These are phyloP conservation scores for Mus caroli DNA, from an alignment of 2,797 vertebrate genomes.

Conservation along the genomic window DNA sequence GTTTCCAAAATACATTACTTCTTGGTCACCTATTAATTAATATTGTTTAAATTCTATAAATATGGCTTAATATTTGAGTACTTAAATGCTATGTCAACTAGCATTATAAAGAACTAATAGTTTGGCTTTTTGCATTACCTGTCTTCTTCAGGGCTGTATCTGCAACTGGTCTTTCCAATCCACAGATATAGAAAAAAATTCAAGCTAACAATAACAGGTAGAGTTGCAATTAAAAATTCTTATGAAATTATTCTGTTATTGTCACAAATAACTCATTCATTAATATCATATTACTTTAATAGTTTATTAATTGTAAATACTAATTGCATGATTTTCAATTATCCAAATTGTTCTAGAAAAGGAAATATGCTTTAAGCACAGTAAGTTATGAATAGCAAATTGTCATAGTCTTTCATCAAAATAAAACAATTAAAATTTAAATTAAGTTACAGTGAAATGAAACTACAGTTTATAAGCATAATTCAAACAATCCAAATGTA, in stretches of 20 bases:
- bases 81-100: background rate
- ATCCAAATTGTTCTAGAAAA: slow-evolving; percentile 14
- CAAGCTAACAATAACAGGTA: background rate
- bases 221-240: background rate
- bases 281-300: background rate
- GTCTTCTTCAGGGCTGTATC: background rate
- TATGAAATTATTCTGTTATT: background rate
- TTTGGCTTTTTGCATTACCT: background rate
- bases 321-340: slow-evolving; percentile 4
- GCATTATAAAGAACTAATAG: background rate
- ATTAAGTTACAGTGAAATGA: slow-evolving; percentile 41
- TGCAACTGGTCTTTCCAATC: background rate
- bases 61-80: background rate
- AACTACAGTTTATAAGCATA: background rate
- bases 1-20: background rate
- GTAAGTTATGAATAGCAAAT: background rate
- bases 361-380: background rate
- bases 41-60: background rate
- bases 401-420: background rate
- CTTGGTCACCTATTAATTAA: background rate
- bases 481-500: background rate
- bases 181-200: background rate
- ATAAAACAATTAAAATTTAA: slow-evolving; percentile 62
- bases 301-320: slow-evolving; percentile 17
- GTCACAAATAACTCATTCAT: slow-evolving; percentile 9